Base-by-base conservation (phyloP, 2,888 invertebrate species). In the Torymus texanus region DNA sequence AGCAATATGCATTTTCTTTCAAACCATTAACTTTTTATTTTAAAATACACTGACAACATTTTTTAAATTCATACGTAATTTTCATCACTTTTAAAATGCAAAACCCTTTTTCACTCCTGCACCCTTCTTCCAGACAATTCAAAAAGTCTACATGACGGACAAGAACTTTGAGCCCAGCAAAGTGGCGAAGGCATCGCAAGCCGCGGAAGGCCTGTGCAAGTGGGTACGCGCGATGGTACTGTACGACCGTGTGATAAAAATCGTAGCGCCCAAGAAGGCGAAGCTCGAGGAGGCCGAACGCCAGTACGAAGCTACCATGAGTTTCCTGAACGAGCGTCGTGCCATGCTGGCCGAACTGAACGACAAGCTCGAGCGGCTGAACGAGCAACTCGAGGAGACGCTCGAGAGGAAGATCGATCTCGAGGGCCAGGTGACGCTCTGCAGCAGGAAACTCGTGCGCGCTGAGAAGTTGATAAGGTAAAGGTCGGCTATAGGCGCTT, bases 221-320 rank as follows among this genome's bases (percentile, higher is more conserved):
- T 97, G 97, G 97, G 95, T 97, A 71, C 93, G 95, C 83, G 97
- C 97, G 0, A 95, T 97, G 94, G 96, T 97, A 86, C 94, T 95
- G 91, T 97, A 97, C 88, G 97, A 97, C 88, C 93, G 93, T 66
- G 95, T 96, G 2, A 95, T 95, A 66, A 96, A 95, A 91, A 93
- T 94, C 63, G 95, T 96, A 12, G 96, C 95, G 12, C 97, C 97
- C 0, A 97, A 97, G 90, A 96, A 96, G 88, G 95, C 94, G 11
- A 95, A 96, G 88, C 91, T 97, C 77, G 93, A 93, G 81, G 93
- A 93, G 72, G 97, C 97, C 0, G 97, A 98, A 91, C 93, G 92
- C 84, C 95, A 96, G 86, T 95, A 96, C 87, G 92, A 95, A 13
- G 92, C 94, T 85, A 95, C 97, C 55, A 96, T 97, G 95, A 94